Evolutionary conservation across 1,140 invertebrate genomes (phyloP).

Genomic region (Drosophila saltans): DNA sequence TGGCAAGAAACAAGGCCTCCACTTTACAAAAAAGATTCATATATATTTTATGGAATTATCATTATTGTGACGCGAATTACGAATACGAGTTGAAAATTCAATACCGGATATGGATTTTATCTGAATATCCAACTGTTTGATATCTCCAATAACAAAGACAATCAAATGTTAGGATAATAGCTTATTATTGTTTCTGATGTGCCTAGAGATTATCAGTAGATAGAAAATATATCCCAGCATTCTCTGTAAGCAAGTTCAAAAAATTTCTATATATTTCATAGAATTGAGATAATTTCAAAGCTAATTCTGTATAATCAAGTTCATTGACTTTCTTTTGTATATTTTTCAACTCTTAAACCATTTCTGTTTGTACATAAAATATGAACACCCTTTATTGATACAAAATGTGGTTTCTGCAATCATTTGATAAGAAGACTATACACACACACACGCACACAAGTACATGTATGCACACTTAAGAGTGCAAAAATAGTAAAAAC

Average conservation of each 20-base stretch:
- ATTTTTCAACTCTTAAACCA: not conserved
- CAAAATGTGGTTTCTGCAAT: not conserved
- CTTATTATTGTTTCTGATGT: too few species aligned
- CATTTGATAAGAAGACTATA: not conserved
- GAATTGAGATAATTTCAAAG: too few species aligned
- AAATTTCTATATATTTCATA: too few species aligned
- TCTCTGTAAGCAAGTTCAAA: too few species aligned
- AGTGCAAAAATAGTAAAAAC: slow-evolving; percentile 1
- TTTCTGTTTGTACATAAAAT: not conserved
- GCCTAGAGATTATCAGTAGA: too few species aligned
- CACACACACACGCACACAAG: too few species aligned
- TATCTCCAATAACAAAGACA: too few species aligned
- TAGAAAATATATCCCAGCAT: too few species aligned
- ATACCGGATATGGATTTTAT: too few species aligned
- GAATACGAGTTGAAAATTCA: not conserved
- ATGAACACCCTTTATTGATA: not conserved
- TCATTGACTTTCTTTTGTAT: not conserved
- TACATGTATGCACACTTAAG: not conserved
- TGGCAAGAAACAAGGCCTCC: slow-evolving; percentile 41
- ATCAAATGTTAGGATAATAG: too few species aligned
- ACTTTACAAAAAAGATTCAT: not conserved
- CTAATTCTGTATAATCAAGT: not conserved
- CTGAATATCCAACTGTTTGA: too few species aligned
- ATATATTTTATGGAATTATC: not conserved
- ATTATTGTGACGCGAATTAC: not conserved